Percentiles rank a stretch among this genome's conserved stretches.
These are phyloP conservation scores for Sebastes dallii DNA, from an alignment of 2,797 vertebrate species.

Conservation along the genomic window DNA sequence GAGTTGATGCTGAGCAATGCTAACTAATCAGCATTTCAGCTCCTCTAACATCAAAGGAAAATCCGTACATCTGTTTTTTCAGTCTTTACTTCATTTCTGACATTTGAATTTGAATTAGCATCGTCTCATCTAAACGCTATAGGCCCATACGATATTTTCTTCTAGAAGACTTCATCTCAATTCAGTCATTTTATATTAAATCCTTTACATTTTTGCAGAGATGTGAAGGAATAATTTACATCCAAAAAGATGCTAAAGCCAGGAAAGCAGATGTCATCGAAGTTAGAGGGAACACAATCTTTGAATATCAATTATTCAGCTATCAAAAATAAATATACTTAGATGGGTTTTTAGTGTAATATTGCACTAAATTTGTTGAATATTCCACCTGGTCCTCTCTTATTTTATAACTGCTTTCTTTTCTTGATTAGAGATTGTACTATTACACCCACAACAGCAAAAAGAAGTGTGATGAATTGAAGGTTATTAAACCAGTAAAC, in stretches of 20 bases:
- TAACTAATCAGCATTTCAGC: conserved; percentile 6
- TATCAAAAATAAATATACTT: not conserved
- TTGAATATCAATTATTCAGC: conserved; percentile 5
- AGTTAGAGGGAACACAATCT: not conserved
- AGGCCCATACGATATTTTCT: not conserved
- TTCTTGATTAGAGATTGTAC: not conserved
- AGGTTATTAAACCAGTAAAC: not conserved
- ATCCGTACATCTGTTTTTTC: not conserved
- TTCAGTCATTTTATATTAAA: not conserved
- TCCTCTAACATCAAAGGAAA: not conserved
- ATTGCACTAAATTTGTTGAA: not conserved
- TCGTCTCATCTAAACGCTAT: not conserved
- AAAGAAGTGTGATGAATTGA: not conserved
- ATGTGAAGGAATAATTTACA: not conserved
- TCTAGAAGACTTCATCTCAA: not conserved
- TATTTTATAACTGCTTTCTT: not conserved
- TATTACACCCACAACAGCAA: not conserved
- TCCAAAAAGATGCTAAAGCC: not conserved
- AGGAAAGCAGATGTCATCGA: conserved; percentile 5
- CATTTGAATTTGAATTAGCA: not conserved
- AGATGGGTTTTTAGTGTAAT: not conserved
- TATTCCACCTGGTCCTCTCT: not conserved
- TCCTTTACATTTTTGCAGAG: not conserved
- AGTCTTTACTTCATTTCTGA: not conserved
- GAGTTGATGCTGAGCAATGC: not conserved